A percentile compares a stretch with the other conserved stretches of the same genome.
phyloP scores from a whole-genome alignment of 2,113 vertebrate genomes.

The Scytalopus superciliaris region DNA sequence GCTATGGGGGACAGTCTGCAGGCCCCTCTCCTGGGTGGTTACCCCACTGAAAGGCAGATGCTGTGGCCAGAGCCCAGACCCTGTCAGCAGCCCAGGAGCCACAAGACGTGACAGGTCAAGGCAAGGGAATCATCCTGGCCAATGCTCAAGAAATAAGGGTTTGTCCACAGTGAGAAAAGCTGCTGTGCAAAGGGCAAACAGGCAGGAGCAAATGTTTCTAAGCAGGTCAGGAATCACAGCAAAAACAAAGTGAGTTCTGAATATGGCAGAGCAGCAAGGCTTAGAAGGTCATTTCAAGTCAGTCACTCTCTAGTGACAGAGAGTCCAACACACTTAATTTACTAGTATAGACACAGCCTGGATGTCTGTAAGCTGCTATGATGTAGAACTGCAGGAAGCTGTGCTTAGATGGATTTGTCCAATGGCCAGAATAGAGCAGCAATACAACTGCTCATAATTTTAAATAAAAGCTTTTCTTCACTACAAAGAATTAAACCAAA shows the following conservation, averaged over 20 bases:
- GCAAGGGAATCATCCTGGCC: not conserved
- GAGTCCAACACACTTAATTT: not conserved
- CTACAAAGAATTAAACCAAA: not conserved
- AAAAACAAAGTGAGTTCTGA: not conserved
- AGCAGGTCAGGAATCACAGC: not conserved
- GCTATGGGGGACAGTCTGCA: accelerated
- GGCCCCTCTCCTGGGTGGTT: not conserved
- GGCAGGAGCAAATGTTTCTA: not conserved
- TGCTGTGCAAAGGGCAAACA: not conserved
- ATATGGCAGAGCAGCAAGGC: not conserved
- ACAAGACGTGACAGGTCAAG: not conserved
- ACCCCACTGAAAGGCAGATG: not conserved
- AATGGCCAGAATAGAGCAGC: not conserved
- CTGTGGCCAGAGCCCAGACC: not conserved
- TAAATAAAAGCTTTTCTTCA: not conserved
- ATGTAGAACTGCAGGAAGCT: not conserved
- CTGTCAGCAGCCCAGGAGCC: not conserved
- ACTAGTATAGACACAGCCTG: not conserved
- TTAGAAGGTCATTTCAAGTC: not conserved
- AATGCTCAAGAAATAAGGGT: not conserved
- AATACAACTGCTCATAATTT: not conserved
- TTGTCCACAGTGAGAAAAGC: not conserved
- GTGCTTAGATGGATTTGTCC: not conserved
- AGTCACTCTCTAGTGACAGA: not conserved
- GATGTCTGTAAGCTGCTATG: not conserved